Conservation (phyloP, 2,113 vertebrate species). For the Orcinus orca region DNA sequence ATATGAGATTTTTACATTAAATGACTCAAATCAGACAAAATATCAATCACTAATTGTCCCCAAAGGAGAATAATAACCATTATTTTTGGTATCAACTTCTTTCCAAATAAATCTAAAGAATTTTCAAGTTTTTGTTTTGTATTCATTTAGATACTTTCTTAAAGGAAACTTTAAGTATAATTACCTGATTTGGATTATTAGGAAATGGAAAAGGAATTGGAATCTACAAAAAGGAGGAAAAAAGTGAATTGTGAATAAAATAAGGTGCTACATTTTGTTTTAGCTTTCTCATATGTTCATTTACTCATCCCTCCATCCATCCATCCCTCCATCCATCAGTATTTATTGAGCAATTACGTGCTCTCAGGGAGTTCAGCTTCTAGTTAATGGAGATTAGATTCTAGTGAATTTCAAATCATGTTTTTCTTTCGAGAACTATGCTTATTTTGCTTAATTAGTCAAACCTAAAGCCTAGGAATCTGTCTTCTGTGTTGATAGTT, state of each 20-base stretch:
- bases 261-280: not conserved
- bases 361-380: not conserved
- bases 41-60: not conserved
- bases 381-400: not conserved
- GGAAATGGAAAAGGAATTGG: conserved; percentile 61
- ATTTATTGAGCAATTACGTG: not conserved
- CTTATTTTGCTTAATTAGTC: not conserved
- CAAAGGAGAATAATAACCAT: not conserved
- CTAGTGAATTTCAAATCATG: not conserved
- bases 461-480: not conserved
- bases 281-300: not conserved
- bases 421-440: not conserved
- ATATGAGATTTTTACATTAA: not conserved
- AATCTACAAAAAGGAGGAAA: not conserved
- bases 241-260: not conserved
- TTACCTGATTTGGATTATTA: conserved; percentile 70
- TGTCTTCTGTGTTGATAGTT: not conserved
- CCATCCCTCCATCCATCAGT: not conserved
- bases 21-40: not conserved
- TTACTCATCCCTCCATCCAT: not conserved
- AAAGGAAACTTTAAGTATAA: conserved; percentile 33
- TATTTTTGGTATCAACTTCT: conserved; percentile 24
- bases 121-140: conserved; percentile 17
- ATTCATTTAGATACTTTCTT: conserved; percentile 9
- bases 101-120: not conserved